Evolutionary conservation across 2,113 vertebrate species (phyloP).

Genomic region (Climacteris rufus): DNA sequence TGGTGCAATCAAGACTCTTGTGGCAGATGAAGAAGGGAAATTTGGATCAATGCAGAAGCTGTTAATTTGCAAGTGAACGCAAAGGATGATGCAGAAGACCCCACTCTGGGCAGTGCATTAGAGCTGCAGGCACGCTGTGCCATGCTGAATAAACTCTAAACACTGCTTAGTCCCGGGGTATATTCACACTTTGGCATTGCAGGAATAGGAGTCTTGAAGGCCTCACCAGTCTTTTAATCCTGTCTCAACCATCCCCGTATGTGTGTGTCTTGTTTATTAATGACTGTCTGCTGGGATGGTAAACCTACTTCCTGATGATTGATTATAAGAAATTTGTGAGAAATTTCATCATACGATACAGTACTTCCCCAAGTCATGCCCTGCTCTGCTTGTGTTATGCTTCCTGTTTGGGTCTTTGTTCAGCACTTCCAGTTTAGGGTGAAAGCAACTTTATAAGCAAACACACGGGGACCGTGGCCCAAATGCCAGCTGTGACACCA

Average conservation of each 20-base stretch:
- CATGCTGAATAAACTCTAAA: not conserved
- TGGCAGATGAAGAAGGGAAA: not conserved
- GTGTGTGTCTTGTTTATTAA: not conserved
- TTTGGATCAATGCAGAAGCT: not conserved
- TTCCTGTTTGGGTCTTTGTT: not conserved
- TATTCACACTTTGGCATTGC: not conserved
- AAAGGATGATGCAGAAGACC: not conserved
- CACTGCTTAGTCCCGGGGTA: not conserved
- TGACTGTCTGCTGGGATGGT: not conserved
- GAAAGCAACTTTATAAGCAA: not conserved
- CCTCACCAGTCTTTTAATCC: not conserved
- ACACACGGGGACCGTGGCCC: rapidly evolving
- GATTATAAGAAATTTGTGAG: too few species aligned
- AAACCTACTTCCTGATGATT: not conserved
- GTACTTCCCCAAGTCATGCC: not conserved
- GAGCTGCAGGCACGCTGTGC: not conserved
- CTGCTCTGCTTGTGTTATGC: not conserved
- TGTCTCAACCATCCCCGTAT: not conserved
- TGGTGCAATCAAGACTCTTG: not conserved
- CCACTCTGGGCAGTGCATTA: not conserved
- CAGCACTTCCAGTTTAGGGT: not conserved
- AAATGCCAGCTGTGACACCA: not conserved
- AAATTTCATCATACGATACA: rapidly evolving
- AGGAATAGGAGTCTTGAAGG: not conserved
- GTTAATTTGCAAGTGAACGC: not conserved